phyloP scores from a whole-genome alignment of 1,140 invertebrate genomes.

The Pantala flavescens region DNA sequence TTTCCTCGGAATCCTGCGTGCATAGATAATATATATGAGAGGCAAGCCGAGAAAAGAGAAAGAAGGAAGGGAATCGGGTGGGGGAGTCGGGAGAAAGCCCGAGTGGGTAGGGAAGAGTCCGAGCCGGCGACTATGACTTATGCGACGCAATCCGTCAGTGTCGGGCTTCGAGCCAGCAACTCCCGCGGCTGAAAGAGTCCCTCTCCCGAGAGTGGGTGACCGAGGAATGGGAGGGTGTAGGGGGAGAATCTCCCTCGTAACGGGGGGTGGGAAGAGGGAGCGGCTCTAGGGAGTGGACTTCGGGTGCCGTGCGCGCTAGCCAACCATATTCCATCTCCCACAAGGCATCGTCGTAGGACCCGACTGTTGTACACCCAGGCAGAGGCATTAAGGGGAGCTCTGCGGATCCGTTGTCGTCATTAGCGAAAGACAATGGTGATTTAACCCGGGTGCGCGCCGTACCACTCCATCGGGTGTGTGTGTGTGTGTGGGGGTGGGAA shows the following conservation, averaged over 20 bases:
- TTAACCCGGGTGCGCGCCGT: conserved; percentile 1
- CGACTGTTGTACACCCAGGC: background rate
- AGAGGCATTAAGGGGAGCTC: background rate
- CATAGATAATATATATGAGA: no score
- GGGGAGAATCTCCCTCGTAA: background rate
- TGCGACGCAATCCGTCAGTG: background rate
- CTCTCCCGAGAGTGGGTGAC: conserved; percentile 1
- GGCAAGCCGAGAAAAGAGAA: background rate
- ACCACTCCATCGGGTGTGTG: background rate
- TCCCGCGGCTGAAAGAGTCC: conserved; percentile 1
- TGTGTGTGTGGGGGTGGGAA: no score
- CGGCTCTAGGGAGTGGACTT: background rate
- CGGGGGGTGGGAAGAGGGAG: background rate
- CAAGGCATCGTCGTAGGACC: background rate
- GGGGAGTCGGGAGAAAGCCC: background rate
- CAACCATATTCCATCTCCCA: background rate
- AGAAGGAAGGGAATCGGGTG: background rate
- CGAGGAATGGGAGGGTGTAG: background rate
- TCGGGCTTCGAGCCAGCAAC: conserved; percentile 1
- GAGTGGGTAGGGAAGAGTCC: background rate
- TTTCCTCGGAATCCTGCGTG: no score
- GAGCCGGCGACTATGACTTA: background rate
- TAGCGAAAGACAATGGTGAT: conserved; percentile 9
- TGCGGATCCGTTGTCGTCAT: conserved; percentile 2
- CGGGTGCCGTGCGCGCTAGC: background rate